These are phyloP conservation scores for Meloidogyne chitwoodi DNA, from an alignment of 1,140 invertebrate genomes.

Conservation along the genomic window DNA sequence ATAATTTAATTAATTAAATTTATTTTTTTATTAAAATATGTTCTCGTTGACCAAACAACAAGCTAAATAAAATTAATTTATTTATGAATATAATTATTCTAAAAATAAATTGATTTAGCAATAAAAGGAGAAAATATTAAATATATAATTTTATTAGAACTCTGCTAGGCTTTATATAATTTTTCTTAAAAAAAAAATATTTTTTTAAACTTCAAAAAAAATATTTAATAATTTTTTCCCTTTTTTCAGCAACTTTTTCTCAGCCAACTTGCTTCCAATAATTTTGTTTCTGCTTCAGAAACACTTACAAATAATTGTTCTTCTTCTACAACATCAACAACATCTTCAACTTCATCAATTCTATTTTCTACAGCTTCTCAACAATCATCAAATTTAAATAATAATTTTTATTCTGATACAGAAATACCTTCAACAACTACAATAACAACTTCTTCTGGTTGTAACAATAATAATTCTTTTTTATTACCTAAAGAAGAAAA, in stretches of 20 bases:
- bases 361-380: neutral
- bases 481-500: neutral
- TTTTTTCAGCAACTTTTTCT: slow-evolving; percentile 7
- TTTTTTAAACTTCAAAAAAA: neutral
- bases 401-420: neutral
- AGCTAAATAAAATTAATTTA: neutral
- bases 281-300: neutral
- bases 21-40: no score
- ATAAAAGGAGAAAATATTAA: no score
- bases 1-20: neutral
- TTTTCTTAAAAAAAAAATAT: neutral
- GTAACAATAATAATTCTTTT: neutral
- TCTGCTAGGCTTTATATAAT: no score
- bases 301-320: neutral
- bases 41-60: no score
- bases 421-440: slow-evolving; percentile 2
- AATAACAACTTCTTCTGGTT: neutral
- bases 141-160: no score
- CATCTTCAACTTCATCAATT: neutral
- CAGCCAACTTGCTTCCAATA: neutral
- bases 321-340: neutral
- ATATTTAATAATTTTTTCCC: no score
- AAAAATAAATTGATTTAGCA: no score
- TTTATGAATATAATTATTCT: neutral
- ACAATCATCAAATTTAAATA: neutral